Base-by-base conservation (phyloP, 2,113 vertebrate species). In the Mirounga angustirostris region DNA sequence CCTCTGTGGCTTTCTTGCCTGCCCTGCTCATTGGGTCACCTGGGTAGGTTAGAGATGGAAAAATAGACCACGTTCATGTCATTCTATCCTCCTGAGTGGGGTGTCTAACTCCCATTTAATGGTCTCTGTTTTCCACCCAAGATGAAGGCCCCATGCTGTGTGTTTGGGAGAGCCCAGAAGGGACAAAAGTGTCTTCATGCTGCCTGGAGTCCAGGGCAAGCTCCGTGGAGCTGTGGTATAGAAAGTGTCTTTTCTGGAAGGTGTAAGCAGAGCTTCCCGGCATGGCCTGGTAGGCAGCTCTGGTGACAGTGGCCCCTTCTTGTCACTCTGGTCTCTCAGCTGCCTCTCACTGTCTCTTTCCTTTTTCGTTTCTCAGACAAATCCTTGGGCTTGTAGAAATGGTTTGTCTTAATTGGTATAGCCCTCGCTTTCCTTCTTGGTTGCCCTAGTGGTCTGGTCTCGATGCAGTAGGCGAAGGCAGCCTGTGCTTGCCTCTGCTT, bases 381-480 rank as follows among this genome's bases (percentile, higher is more conserved):
- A 74, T 78, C 15, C 58, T 26, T 40, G 36, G 36, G 4, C 50
- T 22, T 40, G 4, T 28, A 59, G 89, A 88, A 82, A 28, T 73
- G 56, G 56, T 76, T 84, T 93, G 59, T 50, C 18, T 65, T 46
- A 14, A n/a, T 69, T 80, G 33, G 30, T n/a, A 5, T 16, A 7
- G 10, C 7, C 0, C 30, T 3, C 19, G 4, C 14, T 19, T 36
- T 61, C 28, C 28, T 40, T 22, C 61, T 59, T 3, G 12, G 65
- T 94, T 86, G 4, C 58, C 59, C 46, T 33, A 7, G 5, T 33
- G 46, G 24, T 58, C 74, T 67, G 58, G 33, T 76, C 59, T 59
- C 30, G 5, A 2, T n/a, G 83, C 8, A 0, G 56, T 28, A 33
- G 52, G 14, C 0, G 1, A 52, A 30, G 69, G 89, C 56, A 78